Evolutionary conservation across 1,140 invertebrate genomes (phyloP), one percentile per base, ranked within the genome.

Genomic region (Oryzaephilus surinamensis): DNA sequence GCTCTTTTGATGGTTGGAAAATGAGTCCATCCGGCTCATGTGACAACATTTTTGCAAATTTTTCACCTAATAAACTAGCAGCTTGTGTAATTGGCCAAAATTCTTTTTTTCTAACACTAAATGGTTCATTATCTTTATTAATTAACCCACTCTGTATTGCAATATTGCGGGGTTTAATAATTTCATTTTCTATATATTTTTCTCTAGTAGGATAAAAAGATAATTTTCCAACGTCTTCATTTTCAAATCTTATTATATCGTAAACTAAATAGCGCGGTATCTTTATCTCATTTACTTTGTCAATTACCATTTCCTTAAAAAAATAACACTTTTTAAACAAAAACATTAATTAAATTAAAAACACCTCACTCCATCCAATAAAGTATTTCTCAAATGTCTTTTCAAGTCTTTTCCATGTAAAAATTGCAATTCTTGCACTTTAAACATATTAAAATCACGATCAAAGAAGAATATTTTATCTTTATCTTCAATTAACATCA

Each of bases 21-120:
- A 99, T 94, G 0, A 99, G 69, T 28, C 97, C 97, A 62, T 99
- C 97, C 0, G 95, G 92, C 64, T 98, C 92, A 58, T 99, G 97
- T 13, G 74, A 71, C 2, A 99, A 64, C 31, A 81, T 74, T 43
- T 78, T 78, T 0, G 80, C 73, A 64, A 99, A 98, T 55, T 90
- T 89, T 30, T 85, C 81, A 36, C 83, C 76, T 10, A 97, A 65
- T 11, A 97, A 63, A 55, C 73, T 78, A 14, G 57, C 63, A 7
- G 78, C 67, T 49, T 77, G 71, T 0, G 66, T 69, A 0, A 97
- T 61, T 31, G 86, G 80, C 79, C 82, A 97, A 65, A 97, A 98
- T 15, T 83, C 74, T 63, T 98, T 98, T 13, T 74, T 58, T 18
- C 91, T 67, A 1, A 97, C 70, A 43, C 87, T 81, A 58, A 94